A percentile compares a stretch with the other conserved stretches of the same genome.
Conservation (phyloP, 2,888 invertebrate species). For the Rhagonycha lutea region DNA sequence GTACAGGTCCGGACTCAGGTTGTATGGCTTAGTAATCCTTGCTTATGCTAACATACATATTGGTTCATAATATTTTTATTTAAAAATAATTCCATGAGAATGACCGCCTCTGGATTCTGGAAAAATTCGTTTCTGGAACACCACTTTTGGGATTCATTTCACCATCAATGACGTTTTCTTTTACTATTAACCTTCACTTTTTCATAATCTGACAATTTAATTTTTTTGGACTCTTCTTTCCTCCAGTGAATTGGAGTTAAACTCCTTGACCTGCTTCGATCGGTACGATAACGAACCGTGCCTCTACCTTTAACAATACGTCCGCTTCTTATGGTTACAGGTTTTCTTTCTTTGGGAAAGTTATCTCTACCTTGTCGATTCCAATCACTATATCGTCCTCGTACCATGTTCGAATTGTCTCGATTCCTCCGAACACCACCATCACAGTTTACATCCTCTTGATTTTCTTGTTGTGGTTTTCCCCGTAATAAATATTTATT, state of each 20-base stretch:
- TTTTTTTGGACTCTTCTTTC: conserved; percentile 82
- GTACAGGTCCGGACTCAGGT: too few relatives aligned
- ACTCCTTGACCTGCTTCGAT: conserved; percentile 82
- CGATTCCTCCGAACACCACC: conserved; percentile 36
- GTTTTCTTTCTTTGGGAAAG: conserved; percentile 44
- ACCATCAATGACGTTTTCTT: too few relatives aligned
- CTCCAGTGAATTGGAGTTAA: conserved; percentile 95
- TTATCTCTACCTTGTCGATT: conserved; percentile 47
- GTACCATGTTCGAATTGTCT: too few relatives aligned
- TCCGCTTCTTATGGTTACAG: conserved; percentile 71
- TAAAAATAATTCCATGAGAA: too few relatives aligned
- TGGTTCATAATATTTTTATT: too few relatives aligned
- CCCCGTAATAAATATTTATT: conserved; percentile 80
- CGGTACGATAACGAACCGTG: conserved; percentile 85
- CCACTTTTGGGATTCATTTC: too few relatives aligned
- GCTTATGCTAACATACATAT: too few relatives aligned
- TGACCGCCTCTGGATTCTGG: too few relatives aligned
- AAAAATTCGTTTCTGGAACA: too few relatives aligned
- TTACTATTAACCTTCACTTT: conserved; percentile 44
- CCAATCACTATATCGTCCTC: conserved; percentile 42
- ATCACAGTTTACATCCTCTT: conserved; percentile 41
- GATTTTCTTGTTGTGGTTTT: conserved; percentile 53
- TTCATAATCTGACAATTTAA: conserved; percentile 81
- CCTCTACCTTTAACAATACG: conserved; percentile 90
- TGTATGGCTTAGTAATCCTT: too few relatives aligned